These are phyloP conservation scores for Cantharis nigra DNA, from an alignment of 2,888 invertebrate species.

Conservation along the genomic window DNA sequence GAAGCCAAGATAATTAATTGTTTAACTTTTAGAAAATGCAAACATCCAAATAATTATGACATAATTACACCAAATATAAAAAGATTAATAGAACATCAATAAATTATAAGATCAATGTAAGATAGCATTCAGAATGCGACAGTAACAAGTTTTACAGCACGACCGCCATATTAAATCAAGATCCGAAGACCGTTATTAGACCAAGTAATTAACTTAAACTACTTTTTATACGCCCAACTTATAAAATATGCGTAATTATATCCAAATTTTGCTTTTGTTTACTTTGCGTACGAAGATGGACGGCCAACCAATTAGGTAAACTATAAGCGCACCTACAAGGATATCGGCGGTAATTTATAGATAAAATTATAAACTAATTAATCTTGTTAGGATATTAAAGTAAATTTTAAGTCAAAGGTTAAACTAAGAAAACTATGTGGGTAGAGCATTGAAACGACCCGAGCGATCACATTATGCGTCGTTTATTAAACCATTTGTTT, in stretches of 20 bases:
- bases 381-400: neutral
- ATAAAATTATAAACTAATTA: neutral
- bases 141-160: constrained; percentile 39
- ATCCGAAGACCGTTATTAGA: constrained; percentile 40
- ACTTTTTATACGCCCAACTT: constrained; percentile 36
- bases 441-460: constrained; percentile 32
- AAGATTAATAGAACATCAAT: constrained; percentile 36
- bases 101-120: constrained; percentile 37
- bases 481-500: constrained; percentile 43
- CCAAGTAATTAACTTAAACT: constrained; percentile 40
- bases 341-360: neutral
- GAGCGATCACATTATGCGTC: constrained; percentile 39
- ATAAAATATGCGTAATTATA: constrained; percentile 37
- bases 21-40: neutral
- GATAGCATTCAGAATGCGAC: constrained; percentile 40
- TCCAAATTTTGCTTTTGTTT: neutral
- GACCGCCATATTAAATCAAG: constrained; percentile 40
- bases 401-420: constrained; percentile 20
- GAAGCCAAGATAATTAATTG: neutral
- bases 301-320: neutral
- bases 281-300: neutral
- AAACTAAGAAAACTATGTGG: constrained; percentile 20
- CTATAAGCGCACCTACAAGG: neutral
- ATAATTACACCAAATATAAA: constrained; percentile 31
- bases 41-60: constrained; percentile 28